Evolutionary conservation across 2,888 invertebrate species (phyloP).

Genomic region (Sceliomorpha sp.): DNA sequence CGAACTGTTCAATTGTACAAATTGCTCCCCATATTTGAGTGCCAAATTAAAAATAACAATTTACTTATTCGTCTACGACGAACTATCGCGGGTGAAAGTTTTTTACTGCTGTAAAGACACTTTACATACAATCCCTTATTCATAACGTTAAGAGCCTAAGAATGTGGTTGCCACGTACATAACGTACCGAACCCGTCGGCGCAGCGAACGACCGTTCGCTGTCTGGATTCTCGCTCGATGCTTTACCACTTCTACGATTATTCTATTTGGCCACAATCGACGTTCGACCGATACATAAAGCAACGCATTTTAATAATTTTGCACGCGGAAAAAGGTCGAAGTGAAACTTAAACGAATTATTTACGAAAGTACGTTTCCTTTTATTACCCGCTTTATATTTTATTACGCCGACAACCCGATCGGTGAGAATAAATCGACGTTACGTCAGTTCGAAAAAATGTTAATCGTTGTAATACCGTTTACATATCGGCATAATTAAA

Average conservation of each 20-base stretch:
- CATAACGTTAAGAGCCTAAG: constrained; percentile 4
- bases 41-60: too few relatives aligned
- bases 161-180: neutral
- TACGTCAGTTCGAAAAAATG: too few relatives aligned
- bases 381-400: constrained; percentile 20
- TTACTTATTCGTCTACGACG: too few relatives aligned
- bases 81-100: too few relatives aligned
- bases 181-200: constrained; percentile 7
- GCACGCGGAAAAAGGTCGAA: constrained; percentile 10
- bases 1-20: too few relatives aligned
- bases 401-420: constrained; percentile 6
- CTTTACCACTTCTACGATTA: constrained; percentile 5
- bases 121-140: too few relatives aligned
- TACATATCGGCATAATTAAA: too few relatives aligned
- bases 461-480: too few relatives aligned
- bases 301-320: constrained; percentile 12
- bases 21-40: too few relatives aligned
- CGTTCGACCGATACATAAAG: constrained; percentile 16
- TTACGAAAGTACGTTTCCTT: constrained; percentile 16
- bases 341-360: constrained; percentile 33
- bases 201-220: constrained; percentile 5
- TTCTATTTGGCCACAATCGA: constrained; percentile 3
- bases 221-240: constrained; percentile 11
- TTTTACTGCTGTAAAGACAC: too few relatives aligned
- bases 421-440: constrained; percentile 8